These are phyloP conservation scores for Stercorarius parasiticus DNA, from an alignment of 2,113 vertebrate genomes.

Conservation along the genomic window DNA sequence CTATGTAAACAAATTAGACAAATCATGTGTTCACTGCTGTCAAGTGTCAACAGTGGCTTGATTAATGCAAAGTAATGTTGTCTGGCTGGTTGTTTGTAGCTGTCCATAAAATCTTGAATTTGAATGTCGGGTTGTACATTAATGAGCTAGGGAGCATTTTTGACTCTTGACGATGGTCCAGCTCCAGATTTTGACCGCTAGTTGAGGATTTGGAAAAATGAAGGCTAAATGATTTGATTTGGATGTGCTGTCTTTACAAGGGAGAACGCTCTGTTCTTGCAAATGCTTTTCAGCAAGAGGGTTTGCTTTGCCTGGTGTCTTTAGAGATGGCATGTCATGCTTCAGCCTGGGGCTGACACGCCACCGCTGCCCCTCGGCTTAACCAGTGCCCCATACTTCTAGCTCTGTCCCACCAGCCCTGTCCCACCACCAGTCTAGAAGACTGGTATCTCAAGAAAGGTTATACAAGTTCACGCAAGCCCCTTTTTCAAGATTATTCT, in stretches of 20 bases:
- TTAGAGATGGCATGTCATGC: not conserved
- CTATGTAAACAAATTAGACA: not conserved
- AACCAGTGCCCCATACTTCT: not conserved
- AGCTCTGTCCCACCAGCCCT: not conserved
- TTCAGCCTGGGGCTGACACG: not conserved
- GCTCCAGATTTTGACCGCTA: not conserved
- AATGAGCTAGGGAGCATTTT: not conserved
- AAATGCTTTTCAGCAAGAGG: not conserved
- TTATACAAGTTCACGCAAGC: not conserved
- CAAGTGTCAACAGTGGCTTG: constrained; percentile 19
- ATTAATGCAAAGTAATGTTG: constrained; percentile 7
- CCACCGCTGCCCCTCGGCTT: not conserved
- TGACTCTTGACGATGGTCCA: not conserved
- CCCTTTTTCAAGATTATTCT: not conserved
- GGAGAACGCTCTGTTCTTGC: not conserved
- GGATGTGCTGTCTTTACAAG: not conserved
- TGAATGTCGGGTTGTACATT: not conserved
- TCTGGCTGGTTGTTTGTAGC: constrained; percentile 4
- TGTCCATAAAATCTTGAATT: constrained; percentile 11
- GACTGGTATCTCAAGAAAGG: not conserved
- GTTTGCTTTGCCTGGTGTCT: not conserved
- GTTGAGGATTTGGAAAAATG: not conserved
- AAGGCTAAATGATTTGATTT: not conserved
- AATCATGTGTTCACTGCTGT: constrained; percentile 6
- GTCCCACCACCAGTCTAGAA: not conserved